A percentile compares a stretch with the other conserved stretches of the same genome.
Evolutionary conservation across 2,888 invertebrate genomes (phyloP).

Genomic region (Smittia sp.): DNA sequence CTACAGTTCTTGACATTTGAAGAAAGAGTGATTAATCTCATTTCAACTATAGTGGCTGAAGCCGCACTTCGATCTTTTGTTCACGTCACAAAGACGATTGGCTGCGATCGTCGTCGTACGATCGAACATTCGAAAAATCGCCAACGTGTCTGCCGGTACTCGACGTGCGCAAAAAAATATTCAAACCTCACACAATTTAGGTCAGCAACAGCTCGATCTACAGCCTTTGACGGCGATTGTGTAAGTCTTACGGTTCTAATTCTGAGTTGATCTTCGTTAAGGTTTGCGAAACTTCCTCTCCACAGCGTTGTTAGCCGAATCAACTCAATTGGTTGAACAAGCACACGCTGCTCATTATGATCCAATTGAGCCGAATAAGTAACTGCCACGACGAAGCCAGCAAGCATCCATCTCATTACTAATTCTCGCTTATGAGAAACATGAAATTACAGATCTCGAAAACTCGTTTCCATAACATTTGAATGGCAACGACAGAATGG

Average conservation of each 20-base stretch:
- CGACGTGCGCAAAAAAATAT: not conserved
- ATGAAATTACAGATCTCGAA: constrained; percentile 2
- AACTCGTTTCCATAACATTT: constrained; percentile 7
- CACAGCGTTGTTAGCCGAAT: not conserved
- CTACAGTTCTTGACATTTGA: not conserved
- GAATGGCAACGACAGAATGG: not conserved
- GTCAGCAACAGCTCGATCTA: not conserved
- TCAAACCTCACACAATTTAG: not conserved
- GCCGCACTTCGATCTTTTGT: no score
- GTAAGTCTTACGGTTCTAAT: constrained; percentile 1
- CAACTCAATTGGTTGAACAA: not conserved
- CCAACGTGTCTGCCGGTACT: not conserved
- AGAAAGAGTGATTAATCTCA: not conserved
- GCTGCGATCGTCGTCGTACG: no score
- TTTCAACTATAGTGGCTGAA: not conserved
- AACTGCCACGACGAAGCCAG: not conserved
- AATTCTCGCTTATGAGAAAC: not conserved
- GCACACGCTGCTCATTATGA: not conserved
- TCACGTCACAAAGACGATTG: not conserved
- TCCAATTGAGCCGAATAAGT: not conserved
- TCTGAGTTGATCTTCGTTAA: not conserved
- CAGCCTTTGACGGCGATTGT: not conserved
- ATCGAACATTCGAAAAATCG: not conserved
- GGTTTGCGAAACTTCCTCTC: not conserved
- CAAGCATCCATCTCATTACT: not conserved